Evolutionary conservation across 2,113 vertebrate species (phyloP).

Genomic region (Craseonycteris thonglongyai): DNA sequence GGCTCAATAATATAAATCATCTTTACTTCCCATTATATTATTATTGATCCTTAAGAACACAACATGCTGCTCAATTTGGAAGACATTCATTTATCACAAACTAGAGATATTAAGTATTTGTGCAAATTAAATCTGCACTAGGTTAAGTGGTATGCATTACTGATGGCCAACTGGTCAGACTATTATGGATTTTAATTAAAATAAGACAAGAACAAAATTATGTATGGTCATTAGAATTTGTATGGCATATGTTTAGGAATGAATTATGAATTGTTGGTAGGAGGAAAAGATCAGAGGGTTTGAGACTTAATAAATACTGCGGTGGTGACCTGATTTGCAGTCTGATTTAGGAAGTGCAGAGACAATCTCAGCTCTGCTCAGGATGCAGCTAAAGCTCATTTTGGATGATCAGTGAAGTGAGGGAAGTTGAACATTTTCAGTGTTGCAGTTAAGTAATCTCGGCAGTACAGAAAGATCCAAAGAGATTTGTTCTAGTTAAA

Average conservation of each 20-base stretch:
- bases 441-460: neutral
- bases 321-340: neutral
- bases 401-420: constrained; percentile 37
- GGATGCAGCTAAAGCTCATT: neutral
- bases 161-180: constrained; percentile 67
- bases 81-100: constrained; percentile 69
- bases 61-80: constrained; percentile 51
- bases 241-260: constrained; percentile 68
- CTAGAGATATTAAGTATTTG: constrained; percentile 70
- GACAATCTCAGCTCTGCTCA: neutral
- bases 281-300: constrained; percentile 54
- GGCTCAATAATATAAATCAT: neutral
- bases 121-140: constrained; percentile 71
- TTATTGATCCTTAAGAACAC: neutral
- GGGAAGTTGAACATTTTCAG: neutral
- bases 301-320: constrained; percentile 58
- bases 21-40: neutral
- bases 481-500: constrained; percentile 32
- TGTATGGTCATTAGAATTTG: constrained; percentile 66
- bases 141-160: constrained; percentile 66
- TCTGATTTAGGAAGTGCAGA: constrained; percentile 27
- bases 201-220: constrained; percentile 58
- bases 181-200: constrained; percentile 76
- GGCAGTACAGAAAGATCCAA: neutral
- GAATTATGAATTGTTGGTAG: constrained; percentile 69